Percentiles rank a stretch among this genome's conserved stretches.
phyloP scores from a whole-genome alignment of 2,797 vertebrate species.

The Gorsachius magnificus region DNA sequence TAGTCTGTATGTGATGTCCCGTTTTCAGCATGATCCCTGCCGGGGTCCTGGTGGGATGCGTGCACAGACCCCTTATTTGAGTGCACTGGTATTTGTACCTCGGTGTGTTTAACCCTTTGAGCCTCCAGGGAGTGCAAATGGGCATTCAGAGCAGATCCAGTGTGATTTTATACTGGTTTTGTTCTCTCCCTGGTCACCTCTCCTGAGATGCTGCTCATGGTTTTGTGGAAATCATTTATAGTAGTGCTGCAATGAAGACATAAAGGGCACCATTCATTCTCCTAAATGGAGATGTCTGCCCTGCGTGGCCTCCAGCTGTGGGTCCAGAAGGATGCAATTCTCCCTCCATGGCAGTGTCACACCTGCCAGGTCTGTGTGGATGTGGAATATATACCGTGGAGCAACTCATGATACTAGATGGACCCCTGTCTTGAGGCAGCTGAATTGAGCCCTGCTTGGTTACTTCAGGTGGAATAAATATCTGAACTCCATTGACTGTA shows the following conservation, averaged over 20 bases:
- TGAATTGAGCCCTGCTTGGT: neutral
- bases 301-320: neutral
- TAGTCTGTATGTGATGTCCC: neutral
- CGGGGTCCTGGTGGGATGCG: neutral
- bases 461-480: neutral
- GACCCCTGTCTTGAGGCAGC: neutral
- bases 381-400: neutral
- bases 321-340: conserved; percentile 10
- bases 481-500: neutral
- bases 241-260: neutral
- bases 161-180: neutral
- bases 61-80: neutral
- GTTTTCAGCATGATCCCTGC: neutral
- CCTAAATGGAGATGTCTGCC: neutral
- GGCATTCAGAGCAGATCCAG: neutral
- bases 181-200: neutral
- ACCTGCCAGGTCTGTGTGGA: neutral
- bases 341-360: neutral
- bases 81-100: neutral
- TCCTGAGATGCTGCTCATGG: neutral
- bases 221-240: neutral
- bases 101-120: neutral
- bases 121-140: fast-evolving
- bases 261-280: neutral
- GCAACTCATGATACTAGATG: neutral